A percentile compares a stretch with the other conserved stretches of the same genome.
Conservation (phyloP, 30 jellyfish, hydroid and myxozoan species). For the Chironex yamaguchii region DNA sequence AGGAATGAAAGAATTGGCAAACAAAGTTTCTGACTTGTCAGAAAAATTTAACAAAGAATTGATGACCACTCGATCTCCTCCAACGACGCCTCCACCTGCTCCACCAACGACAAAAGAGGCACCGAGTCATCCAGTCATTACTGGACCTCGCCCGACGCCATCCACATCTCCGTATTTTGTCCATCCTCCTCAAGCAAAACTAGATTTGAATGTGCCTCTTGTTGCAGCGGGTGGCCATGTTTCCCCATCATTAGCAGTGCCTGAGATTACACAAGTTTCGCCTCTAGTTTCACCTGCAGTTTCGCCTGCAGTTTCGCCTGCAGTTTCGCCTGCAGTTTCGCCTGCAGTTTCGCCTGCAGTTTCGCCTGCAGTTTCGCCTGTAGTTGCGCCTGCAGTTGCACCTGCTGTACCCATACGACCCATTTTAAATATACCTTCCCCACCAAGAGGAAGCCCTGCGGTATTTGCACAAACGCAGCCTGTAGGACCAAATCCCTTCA, state of each 20-base stretch:
- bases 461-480: too few species aligned
- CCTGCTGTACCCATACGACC: too few species aligned
- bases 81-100: not conserved
- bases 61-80: not conserved
- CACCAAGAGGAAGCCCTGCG: too few species aligned
- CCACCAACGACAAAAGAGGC: not conserved
- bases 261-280: not conserved
- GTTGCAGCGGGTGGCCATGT: too few species aligned
- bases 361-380: not conserved
- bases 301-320: not conserved
- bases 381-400: not conserved
- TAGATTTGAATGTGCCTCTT: not conserved
- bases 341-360: not conserved
- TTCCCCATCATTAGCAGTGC: too few species aligned
- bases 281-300: not conserved
- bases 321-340: not conserved
- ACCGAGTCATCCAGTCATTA: not conserved
- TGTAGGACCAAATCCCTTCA: too few species aligned
- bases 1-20: slow-evolving; percentile 48
- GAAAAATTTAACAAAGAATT: not conserved
- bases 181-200: not conserved
- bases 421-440: too few species aligned
- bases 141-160: not conserved
- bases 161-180: not conserved
- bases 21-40: slow-evolving; percentile 12